phyloP scores from a whole-genome alignment of 2,797 vertebrate species.

The Graptemys geographica region DNA sequence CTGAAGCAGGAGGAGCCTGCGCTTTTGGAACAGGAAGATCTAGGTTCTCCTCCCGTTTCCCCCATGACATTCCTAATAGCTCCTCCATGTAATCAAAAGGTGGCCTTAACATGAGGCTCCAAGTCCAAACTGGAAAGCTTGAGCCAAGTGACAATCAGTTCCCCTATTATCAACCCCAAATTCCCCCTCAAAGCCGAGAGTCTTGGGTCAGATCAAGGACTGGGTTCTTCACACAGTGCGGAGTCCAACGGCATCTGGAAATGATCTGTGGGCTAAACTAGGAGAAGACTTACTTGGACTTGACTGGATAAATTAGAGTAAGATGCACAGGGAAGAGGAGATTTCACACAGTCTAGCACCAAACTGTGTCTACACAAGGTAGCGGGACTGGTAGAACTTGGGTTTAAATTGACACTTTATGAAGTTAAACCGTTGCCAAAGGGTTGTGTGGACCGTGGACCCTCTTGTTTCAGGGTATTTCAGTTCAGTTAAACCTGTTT shows the following conservation, averaged over 20 bases:
- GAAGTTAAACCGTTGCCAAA: background rate
- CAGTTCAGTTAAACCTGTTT: background rate
- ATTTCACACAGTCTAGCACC: background rate
- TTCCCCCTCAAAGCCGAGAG: background rate
- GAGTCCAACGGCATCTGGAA: background rate
- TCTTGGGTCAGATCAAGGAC: background rate
- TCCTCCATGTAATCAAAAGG: background rate
- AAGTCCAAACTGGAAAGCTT: background rate
- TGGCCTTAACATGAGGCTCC: background rate
- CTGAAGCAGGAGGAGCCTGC: background rate
- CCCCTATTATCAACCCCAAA: background rate
- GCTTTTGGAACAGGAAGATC: background rate
- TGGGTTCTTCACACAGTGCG: background rate
- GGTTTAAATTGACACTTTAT: background rate
- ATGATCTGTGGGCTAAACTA: background rate
- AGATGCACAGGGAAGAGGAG: background rate
- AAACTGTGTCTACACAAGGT: background rate
- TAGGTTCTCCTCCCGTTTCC: background rate
- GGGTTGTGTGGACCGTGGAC: background rate
- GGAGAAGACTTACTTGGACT: background rate
- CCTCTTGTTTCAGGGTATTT: background rate
- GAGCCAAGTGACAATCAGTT: background rate
- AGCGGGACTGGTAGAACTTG: background rate
- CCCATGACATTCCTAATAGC: background rate
- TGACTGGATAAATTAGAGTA: background rate